Conservation (phyloP, 2,888 invertebrate species). For the Drosophila affinis region DNA sequence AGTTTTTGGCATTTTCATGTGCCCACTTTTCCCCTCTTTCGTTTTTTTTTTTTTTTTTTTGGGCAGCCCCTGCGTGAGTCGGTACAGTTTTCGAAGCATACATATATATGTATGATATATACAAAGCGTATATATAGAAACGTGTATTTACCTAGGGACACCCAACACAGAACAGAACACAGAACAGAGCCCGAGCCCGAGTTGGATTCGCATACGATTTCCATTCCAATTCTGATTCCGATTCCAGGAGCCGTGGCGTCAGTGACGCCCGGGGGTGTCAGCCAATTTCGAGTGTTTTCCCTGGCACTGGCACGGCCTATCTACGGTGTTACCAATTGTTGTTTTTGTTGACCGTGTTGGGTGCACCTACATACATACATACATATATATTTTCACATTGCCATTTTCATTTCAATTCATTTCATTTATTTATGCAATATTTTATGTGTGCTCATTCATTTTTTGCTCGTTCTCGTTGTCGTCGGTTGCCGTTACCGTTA, state of each 20-base stretch:
- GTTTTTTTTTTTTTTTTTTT: constrained; percentile 17
- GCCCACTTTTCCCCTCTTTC: constrained; percentile 25
- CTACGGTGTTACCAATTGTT: constrained; percentile 50
- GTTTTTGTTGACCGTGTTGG: constrained; percentile 51
- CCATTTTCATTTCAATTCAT: constrained; percentile 78
- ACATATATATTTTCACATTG: constrained; percentile 57
- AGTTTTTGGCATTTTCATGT: constrained; percentile 72
- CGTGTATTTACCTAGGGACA: constrained; percentile 67
- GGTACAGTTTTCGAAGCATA: constrained; percentile 67
- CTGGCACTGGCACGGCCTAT: constrained; percentile 12
- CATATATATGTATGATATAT: constrained; percentile 33
- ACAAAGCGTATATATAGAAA: constrained; percentile 34
- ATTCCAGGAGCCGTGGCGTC: constrained; percentile 52
- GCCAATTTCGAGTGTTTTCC: constrained; percentile 74
- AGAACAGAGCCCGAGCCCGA: neutral
- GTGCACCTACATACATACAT: constrained; percentile 18
- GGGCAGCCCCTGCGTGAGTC: constrained; percentile 62
- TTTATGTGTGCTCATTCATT: constrained; percentile 72
- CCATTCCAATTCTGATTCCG: constrained; percentile 27
- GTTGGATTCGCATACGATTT: neutral
- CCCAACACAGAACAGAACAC: constrained; percentile 2
- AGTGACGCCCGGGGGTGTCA: constrained; percentile 66
- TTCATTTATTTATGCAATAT: constrained; percentile 78
- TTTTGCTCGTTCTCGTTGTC: constrained; percentile 48
- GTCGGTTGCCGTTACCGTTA: constrained; percentile 26